phyloP scores from a whole-genome alignment of 2,113 vertebrate genomes.

The Sporophila hypoxantha region DNA sequence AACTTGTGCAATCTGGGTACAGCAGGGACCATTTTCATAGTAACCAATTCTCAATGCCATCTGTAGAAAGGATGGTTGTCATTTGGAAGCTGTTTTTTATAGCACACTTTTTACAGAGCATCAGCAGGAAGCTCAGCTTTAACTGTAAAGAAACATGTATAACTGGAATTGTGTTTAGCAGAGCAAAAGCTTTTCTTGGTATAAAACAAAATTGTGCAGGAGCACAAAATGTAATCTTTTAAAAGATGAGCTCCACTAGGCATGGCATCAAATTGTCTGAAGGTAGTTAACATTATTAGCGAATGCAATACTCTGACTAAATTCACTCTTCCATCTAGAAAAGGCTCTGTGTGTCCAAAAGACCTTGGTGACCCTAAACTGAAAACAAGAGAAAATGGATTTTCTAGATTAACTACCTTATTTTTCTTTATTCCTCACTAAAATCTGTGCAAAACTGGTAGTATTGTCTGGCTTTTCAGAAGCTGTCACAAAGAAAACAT shows the following conservation, averaged over 20 bases:
- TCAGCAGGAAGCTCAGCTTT: constrained; percentile 55
- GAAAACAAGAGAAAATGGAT: not conserved
- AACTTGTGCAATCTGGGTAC: not conserved
- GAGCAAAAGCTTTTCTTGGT: not conserved
- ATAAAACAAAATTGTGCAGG: not conserved
- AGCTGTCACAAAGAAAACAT: not conserved
- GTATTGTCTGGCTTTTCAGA: not conserved
- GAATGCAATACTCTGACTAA: not conserved
- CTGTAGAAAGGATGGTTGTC: not conserved
- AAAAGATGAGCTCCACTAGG: not conserved
- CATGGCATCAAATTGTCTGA: not conserved
- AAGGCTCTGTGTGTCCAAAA: not conserved
- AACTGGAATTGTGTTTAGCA: not conserved
- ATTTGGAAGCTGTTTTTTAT: constrained; percentile 6
- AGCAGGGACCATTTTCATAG: not conserved
- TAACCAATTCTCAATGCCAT: constrained; percentile 58
- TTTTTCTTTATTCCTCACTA: not conserved
- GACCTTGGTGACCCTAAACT: not conserved
- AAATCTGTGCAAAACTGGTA: not conserved
- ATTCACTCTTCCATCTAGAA: not conserved
- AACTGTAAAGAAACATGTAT: constrained; percentile 9
- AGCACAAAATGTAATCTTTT: not conserved
- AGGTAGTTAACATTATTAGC: not conserved
- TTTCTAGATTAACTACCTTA: not conserved
- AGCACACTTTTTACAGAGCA: not conserved